These are phyloP conservation scores for Discoglossus pictus DNA, from an alignment of 2,797 vertebrate genomes.

Conservation along the genomic window DNA sequence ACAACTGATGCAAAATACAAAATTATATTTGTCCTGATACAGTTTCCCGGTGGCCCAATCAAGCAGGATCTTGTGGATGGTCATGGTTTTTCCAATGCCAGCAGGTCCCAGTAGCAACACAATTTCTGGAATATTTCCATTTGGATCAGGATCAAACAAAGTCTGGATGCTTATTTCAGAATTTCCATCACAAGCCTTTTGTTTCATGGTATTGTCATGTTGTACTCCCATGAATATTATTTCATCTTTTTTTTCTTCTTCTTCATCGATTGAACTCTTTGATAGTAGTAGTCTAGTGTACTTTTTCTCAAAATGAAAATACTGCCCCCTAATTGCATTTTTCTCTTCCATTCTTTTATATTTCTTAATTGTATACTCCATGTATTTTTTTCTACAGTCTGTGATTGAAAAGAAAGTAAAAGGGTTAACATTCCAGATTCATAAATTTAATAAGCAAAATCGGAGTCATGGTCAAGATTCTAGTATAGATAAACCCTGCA, in stretches of 20 bases:
- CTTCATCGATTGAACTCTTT: accelerated
- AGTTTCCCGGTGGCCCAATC: too few species aligned
- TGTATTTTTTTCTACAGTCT: not conserved
- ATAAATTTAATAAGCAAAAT: too few species aligned
- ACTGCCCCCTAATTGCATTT: not conserved
- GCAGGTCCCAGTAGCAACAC: slow-evolving; percentile 48
- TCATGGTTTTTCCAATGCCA: slow-evolving; percentile 53
- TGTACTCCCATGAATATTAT: accelerated
- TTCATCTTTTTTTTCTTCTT: accelerated
- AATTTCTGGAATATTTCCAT: accelerated
- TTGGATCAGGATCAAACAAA: not conserved
- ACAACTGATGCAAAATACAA: too few species aligned
- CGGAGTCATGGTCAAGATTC: not conserved
- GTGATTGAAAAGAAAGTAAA: not conserved
- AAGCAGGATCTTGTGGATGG: slow-evolving; percentile 51
- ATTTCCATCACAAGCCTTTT: not conserved
- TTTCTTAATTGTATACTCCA: not conserved
- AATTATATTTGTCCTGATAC: too few species aligned
- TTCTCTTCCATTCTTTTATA: not conserved
- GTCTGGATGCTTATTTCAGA: accelerated
- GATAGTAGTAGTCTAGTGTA: not conserved
- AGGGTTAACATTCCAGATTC: not conserved
- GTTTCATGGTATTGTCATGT: accelerated
- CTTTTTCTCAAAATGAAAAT: not conserved
- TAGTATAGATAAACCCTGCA: not conserved